Evolutionary conservation across 2,888 invertebrate genomes (phyloP), one percentile per base, ranked within the genome.

Genomic region (Ophonus ardosiacus): DNA sequence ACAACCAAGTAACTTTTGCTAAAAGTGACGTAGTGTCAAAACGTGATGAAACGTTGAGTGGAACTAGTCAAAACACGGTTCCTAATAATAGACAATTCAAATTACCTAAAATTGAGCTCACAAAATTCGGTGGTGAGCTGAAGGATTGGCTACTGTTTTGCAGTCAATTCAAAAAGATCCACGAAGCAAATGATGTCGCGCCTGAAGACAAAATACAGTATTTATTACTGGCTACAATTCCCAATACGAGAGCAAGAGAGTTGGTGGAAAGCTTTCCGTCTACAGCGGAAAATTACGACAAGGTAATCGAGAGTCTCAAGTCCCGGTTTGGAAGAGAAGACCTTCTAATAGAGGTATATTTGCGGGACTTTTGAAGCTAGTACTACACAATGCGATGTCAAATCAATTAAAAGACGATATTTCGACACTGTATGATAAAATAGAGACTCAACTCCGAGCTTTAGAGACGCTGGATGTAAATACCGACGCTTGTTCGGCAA

Each of bases 221-320:
- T n/a, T n/a, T n/a, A n/a, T n/a, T n/a, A n/a, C n/a, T n/a, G n/a
- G n/a, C n/a, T n/a, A n/a, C n/a, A n/a, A n/a, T n/a, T n/a, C n/a
- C n/a, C n/a, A n/a, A n/a, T n/a, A n/a, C n/a, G n/a, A n/a, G n/a
- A n/a, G n/a, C n/a, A n/a, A n/a, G n/a, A n/a, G n/a, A n/a, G n/a
- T n/a, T n/a, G n/a, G n/a, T n/a, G n/a, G n/a, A n/a, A n/a, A n/a
- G n/a, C n/a, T n/a, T n/a, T n/a, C n/a, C n/a, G n/a, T n/a, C n/a
- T n/a, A n/a, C n/a, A 81, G 74, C 56, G 0, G 84, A 78, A 13
- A 84, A 84, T 59, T 84, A 84, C 40, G 65, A 43, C 6, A 84
- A 84, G 43, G 78, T 79, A n/a, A 79, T 84, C 56, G 78, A 78
- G 3, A 84, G 84, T 61, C 76, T 84, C 31, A 84, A 84, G 24